Conservation (phyloP, 2,797 vertebrate genomes). For the Morus bassanus region DNA sequence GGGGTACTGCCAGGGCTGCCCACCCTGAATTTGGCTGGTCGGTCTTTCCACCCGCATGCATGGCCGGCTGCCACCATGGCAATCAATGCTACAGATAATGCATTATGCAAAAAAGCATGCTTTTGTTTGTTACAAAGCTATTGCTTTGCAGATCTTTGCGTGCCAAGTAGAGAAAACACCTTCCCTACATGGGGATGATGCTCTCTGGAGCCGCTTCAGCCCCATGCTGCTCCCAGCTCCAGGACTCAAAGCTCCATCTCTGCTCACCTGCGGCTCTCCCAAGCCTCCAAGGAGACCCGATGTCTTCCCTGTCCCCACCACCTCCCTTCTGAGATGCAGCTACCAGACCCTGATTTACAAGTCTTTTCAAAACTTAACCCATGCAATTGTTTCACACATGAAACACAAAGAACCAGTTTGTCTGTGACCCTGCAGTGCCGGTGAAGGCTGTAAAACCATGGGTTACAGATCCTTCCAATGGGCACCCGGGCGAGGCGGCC, state of each 20-base stretch:
- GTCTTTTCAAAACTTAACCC: neutral
- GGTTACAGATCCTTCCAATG: neutral
- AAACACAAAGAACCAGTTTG: neutral
- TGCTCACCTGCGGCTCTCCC: neutral
- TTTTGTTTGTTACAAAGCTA: neutral
- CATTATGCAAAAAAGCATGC: too few species aligned
- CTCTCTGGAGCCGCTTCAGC: neutral
- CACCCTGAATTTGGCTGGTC: rapidly evolving
- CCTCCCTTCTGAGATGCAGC: neutral
- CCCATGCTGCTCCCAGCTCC: neutral
- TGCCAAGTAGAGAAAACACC: neutral
- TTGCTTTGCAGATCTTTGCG: neutral
- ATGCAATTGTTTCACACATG: rapidly evolving
- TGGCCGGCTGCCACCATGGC: rapidly evolving
- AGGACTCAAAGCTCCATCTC: neutral
- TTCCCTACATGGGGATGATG: neutral
- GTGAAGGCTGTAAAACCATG: rapidly evolving
- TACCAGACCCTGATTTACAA: neutral
- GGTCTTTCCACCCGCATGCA: rapidly evolving
- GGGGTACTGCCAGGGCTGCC: neutral
- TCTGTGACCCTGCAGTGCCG: rapidly evolving
- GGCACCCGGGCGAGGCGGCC: rapidly evolving
- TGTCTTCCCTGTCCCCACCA: neutral
- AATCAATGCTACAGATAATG: too few species aligned
- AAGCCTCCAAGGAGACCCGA: rapidly evolving